A percentile compares a stretch with the other conserved stretches of the same genome.
Evolutionary conservation across 2,888 invertebrate genomes (phyloP).

Genomic region (Cryptocheilus praepositus): DNA sequence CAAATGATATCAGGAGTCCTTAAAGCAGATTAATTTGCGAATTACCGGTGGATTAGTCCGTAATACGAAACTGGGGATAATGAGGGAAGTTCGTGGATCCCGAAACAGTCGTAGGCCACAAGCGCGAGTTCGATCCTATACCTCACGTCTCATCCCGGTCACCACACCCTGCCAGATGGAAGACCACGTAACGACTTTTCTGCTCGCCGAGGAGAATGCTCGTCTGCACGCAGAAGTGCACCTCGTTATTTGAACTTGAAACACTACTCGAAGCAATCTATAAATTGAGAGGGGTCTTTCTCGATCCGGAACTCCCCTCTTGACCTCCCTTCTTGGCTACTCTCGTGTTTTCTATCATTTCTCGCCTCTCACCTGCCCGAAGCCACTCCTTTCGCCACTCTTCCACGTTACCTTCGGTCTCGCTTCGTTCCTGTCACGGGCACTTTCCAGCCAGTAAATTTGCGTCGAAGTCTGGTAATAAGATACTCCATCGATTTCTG

Average conservation of each 20-base stretch:
- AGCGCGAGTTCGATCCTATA: too few relatives aligned
- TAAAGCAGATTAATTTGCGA: neutral
- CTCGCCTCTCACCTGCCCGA: too few relatives aligned
- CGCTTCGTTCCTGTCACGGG: neutral
- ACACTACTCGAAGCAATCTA: slow-evolving; percentile 43
- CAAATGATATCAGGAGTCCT: neutral
- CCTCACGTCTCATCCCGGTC: too few relatives aligned
- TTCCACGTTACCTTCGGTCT: neutral
- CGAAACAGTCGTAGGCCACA: too few relatives aligned
- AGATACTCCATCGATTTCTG: neutral
- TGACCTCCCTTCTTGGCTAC: neutral
- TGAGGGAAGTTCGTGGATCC: too few relatives aligned
- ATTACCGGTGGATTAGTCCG: neutral
- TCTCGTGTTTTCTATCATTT: too few relatives aligned
- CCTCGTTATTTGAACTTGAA: slow-evolving; percentile 47
- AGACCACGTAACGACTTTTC: slow-evolving; percentile 39
- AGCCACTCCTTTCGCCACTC: neutral
- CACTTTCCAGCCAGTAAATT: neutral
- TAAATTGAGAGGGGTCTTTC: slow-evolving; percentile 50
- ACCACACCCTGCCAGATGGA: neutral
- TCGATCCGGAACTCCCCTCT: slow-evolving; percentile 6
- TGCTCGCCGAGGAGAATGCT: slow-evolving; percentile 39
- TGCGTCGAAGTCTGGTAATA: neutral
- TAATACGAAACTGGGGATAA: neutral
- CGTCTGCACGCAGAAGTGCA: slow-evolving; percentile 36